Evolutionary conservation across 2,888 invertebrate species (phyloP).

Genomic region (Mimachlamys varia): DNA sequence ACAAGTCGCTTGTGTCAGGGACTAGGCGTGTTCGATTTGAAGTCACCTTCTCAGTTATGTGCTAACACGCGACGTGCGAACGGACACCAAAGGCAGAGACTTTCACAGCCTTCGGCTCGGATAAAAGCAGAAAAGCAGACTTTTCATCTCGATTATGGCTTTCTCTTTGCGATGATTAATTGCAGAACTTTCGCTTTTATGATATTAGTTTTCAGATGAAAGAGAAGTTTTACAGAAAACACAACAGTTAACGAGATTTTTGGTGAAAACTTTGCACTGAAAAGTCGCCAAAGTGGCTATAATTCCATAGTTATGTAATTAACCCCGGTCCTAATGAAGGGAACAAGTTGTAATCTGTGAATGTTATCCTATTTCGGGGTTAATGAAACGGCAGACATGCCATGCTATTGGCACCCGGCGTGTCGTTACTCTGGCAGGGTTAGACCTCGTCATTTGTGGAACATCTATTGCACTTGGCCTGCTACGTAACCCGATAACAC

Average conservation of each 20-base stretch:
- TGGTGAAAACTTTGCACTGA: not conserved
- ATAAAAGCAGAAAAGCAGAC: constrained; percentile 34
- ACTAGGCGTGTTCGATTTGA: constrained; percentile 31
- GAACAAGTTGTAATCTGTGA: constrained; percentile 18
- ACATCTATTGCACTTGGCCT: not conserved
- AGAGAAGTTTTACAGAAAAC: constrained; percentile 16
- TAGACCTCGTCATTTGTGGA: not conserved
- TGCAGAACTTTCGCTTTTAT: constrained; percentile 31
- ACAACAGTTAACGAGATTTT: constrained; percentile 22
- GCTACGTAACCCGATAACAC: not conserved
- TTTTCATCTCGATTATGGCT: constrained; percentile 36
- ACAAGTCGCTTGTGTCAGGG: constrained; percentile 20
- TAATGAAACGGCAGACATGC: constrained; percentile 22
- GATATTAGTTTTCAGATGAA: constrained; percentile 36
- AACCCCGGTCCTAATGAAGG: constrained; percentile 9
- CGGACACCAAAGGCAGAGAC: constrained; percentile 20
- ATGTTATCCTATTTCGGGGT: constrained; percentile 7
- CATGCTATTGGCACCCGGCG: constrained; percentile 23
- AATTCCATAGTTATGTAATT: constrained; percentile 23
- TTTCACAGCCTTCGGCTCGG: constrained; percentile 36
- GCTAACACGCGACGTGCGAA: constrained; percentile 31
- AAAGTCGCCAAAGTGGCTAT: constrained; percentile 26
- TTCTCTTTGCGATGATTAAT: constrained; percentile 36
- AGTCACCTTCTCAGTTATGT: constrained; percentile 14
- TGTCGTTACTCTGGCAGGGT: not conserved